Evolutionary conservation across 2,113 vertebrate genomes (phyloP).

Genomic region (Progne subis): DNA sequence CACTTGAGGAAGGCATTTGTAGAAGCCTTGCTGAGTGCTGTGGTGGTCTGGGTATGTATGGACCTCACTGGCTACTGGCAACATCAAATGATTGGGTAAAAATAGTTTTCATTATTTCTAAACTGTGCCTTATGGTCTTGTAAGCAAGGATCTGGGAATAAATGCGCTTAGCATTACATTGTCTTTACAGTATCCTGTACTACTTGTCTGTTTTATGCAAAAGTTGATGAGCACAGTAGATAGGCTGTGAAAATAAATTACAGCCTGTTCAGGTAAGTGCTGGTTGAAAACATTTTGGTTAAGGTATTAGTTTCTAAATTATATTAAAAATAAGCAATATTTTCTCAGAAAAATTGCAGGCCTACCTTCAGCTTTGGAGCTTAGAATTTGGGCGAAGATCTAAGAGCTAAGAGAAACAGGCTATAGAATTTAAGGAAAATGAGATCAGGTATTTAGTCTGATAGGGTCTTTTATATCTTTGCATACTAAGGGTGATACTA

Average conservation of each 20-base stretch:
- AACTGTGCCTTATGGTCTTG: background rate
- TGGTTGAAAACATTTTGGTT: background rate
- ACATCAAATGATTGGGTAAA: background rate
- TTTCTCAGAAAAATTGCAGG: background rate
- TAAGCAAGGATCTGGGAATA: background rate
- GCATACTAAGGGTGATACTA: background rate
- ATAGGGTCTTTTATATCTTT: background rate
- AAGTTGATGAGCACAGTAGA: background rate
- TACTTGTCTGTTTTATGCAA: background rate
- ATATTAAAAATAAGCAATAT: background rate
- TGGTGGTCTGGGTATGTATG: rapidly evolving
- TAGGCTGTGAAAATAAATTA: background rate
- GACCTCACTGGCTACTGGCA: background rate
- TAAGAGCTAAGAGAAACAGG: background rate
- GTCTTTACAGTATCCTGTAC: background rate
- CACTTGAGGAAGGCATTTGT: background rate
- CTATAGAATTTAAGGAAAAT: background rate
- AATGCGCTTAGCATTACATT: background rate
- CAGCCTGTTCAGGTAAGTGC: background rate
- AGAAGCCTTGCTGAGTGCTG: background rate
- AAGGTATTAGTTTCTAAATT: background rate
- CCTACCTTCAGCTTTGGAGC: background rate
- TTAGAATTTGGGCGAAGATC: background rate
- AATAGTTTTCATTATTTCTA: background rate
- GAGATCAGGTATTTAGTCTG: background rate